Base-by-base conservation (phyloP, 2,888 invertebrate species). In the Yponomeuta sedellus region DNA sequence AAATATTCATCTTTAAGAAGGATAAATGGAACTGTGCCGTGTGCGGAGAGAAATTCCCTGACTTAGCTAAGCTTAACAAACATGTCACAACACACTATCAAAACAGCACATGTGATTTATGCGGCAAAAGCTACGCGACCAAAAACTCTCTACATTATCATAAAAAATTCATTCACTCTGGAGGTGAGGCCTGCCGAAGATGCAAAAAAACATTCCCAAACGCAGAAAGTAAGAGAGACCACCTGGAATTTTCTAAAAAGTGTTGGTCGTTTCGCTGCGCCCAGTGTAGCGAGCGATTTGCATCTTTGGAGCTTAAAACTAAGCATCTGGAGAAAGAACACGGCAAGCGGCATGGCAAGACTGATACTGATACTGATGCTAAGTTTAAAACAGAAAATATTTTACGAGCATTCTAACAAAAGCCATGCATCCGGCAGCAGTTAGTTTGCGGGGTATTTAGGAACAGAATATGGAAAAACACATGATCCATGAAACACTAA, bases 51-150 rank as follows among this genome's bases (percentile, higher is more conserved):
- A 86, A 83, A 70, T 68, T 86, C 59, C 81, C 88, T 0, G 77
- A 82, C 0, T 68, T 90, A 4, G 78, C 76, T 0, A 85, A 81
- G 25, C 73, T 91, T 0, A 80, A 82, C 64, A 76, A 87, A 2
- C 90, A 91, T 64, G 88, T 86, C 1, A 80, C 85, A 0, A 70
- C 81, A 0, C 90, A 91, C 71, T 90, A 83, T 61, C 76, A 77
- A 25, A 81, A 80, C 28, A 85, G 75, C 64, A 86, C 87, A 0
- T 91, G 90, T 65, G 89, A 89, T 63, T 71, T 80, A 0, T 91
- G 90, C 66, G 90, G 86, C 1, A 78, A 83, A 16, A 77, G 79
- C 34, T 90, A 89, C 67, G 69, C 84, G 22, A 79, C 81, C 0
- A 77, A 75, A 1, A 87, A 86, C 63, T 82, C 83, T 0, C 73